phyloP scores from a whole-genome alignment of 1,140 invertebrate genomes.

The Pogonomyrmex barbatus region DNA sequence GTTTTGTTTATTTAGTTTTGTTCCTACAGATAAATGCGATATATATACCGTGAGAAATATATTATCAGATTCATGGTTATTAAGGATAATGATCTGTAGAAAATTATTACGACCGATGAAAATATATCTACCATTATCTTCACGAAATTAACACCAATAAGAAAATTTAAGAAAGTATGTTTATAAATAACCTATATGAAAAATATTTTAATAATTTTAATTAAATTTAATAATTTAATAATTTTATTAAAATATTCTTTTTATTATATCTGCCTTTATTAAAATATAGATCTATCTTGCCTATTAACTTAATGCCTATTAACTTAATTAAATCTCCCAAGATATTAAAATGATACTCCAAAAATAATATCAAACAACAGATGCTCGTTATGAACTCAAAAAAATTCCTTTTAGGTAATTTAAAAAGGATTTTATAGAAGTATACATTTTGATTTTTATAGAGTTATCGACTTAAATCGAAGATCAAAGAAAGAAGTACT shows the following conservation, averaged over 20 bases:
- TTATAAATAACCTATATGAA: background rate
- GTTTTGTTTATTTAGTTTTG: conserved; percentile 7
- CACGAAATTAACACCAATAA: background rate
- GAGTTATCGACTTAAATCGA: too few relatives aligned
- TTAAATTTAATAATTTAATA: background rate
- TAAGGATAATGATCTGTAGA: conserved; percentile 58
- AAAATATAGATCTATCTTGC: background rate
- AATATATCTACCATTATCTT: background rate
- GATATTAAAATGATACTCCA: background rate
- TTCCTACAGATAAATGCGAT: conserved; percentile 11
- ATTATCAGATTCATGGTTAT: conserved; percentile 43
- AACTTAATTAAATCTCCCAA: background rate
- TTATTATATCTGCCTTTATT: background rate
- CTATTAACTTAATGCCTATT: background rate
- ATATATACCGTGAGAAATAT: conserved; percentile 55
- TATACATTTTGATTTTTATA: too few relatives aligned
- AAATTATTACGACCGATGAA: conserved; percentile 30
- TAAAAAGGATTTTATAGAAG: too few relatives aligned
- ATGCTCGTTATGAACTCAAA: too few relatives aligned
- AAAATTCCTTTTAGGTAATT: too few relatives aligned
- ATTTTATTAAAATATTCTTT: background rate
- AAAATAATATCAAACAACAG: too few relatives aligned
- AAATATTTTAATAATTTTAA: background rate
- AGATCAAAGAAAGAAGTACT: too few relatives aligned
- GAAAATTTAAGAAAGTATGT: background rate